Percentiles rank a stretch among this genome's conserved stretches.
These are phyloP conservation scores for Holcopasites calliopsidis DNA, from an alignment of 1,140 invertebrate genomes.

Conservation along the genomic window DNA sequence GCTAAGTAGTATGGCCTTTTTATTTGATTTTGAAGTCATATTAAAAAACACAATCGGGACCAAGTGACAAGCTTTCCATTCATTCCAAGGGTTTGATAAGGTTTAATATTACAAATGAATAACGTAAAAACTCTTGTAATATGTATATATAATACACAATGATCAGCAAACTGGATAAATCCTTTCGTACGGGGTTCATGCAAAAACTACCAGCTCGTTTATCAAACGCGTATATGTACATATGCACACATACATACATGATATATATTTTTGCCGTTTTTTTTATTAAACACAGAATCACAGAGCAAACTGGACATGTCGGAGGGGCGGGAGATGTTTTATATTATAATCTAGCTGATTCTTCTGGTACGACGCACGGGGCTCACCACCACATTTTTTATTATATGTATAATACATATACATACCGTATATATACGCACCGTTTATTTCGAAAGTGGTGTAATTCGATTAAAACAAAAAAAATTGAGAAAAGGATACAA, in stretches of 20 bases:
- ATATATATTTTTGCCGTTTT: conserved; percentile 54
- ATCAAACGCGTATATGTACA: conserved; percentile 38
- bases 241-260: conserved; percentile 54
- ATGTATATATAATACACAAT: not conserved
- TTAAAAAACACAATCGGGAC: not conserved
- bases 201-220: conserved; percentile 18
- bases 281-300: conserved; percentile 77
- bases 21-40: too few species aligned
- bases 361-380: conserved; percentile 21
- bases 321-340: conserved; percentile 64
- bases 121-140: not conserved
- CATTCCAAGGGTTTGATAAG: not conserved
- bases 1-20: not conserved
- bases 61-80: not conserved
- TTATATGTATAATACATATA: not conserved
- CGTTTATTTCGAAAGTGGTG: too few species aligned
- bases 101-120: conserved; percentile 7
- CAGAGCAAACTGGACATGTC: conserved; percentile 76
- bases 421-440: not conserved
- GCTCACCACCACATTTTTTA: conserved; percentile 23
- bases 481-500: too few species aligned
- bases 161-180: not conserved
- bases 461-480: too few species aligned
- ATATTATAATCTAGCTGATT: conserved; percentile 36
- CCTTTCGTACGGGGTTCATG: not conserved